These are phyloP conservation scores for Riptortus pedestris DNA, from an alignment of 1,140 invertebrate genomes.

Conservation along the genomic window DNA sequence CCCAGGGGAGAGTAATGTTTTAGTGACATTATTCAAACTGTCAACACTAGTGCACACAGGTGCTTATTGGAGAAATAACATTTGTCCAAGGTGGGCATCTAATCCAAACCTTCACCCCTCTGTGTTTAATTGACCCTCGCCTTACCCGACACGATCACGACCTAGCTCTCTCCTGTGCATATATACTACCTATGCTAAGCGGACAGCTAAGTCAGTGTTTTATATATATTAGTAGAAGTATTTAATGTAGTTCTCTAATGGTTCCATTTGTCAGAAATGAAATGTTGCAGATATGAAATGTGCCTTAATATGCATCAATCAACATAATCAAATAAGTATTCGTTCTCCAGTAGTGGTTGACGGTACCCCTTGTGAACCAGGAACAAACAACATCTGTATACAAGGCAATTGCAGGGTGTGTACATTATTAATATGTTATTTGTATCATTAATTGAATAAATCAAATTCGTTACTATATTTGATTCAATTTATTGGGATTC, in stretches of 20 bases:
- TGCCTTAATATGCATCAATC: slow-evolving; percentile 24
- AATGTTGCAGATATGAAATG: slow-evolving; percentile 21
- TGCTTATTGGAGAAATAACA: too few species aligned
- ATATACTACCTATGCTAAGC: too few species aligned
- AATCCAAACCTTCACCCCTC: too few species aligned
- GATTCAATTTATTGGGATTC: background rate
- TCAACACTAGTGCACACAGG: too few species aligned
- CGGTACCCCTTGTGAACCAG: slow-evolving; percentile 48
- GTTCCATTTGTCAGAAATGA: background rate
- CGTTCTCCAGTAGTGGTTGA: slow-evolving; percentile 38
- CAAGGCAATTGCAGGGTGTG: slow-evolving; percentile 46
- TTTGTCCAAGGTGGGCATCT: too few species aligned
- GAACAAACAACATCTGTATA: slow-evolving; percentile 48
- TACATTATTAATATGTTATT: background rate
- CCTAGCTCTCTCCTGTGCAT: too few species aligned
- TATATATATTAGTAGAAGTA: background rate
- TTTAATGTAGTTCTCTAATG: background rate
- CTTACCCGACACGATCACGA: too few species aligned
- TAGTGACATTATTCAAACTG: too few species aligned
- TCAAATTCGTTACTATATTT: background rate
- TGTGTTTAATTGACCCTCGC: too few species aligned
- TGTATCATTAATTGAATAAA: background rate
- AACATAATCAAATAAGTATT: slow-evolving; percentile 19
- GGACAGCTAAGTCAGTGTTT: too few species aligned
- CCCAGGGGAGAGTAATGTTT: too few species aligned